Conservation (phyloP, 53 echinoderm and acorn worm genomes). For the Paelopatides confundens region DNA sequence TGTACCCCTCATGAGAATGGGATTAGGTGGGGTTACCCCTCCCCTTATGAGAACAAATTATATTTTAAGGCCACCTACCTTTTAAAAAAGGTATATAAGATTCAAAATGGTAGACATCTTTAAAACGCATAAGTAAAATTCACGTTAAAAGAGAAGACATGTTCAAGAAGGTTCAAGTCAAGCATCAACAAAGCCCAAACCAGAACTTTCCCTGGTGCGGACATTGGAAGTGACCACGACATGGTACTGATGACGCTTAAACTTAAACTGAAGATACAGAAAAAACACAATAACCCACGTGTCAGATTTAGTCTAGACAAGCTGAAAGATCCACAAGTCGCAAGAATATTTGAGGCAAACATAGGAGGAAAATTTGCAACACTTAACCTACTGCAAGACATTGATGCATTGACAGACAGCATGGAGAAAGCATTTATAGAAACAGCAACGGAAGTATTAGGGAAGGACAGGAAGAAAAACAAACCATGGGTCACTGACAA, state of each 20-base stretch:
- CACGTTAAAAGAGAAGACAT: too few relatives aligned
- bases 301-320: constrained; percentile 54
- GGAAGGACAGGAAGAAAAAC: constrained; percentile 29
- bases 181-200: constrained; percentile 30
- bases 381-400: constrained; percentile 1
- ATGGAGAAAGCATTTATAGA: constrained; percentile 19
- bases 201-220: constrained; percentile 47
- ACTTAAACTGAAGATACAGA: constrained; percentile 34
- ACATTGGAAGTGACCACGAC: constrained; percentile 60
- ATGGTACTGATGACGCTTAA: constrained; percentile 47
- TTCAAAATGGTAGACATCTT: too few relatives aligned
- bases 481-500: constrained; percentile 29
- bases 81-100: too few relatives aligned
- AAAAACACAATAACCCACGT: constrained; percentile 19
- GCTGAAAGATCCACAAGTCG: constrained; percentile 55
- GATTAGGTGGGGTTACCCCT: too few relatives aligned
- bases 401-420: constrained; percentile 22
- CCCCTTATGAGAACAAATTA: too few relatives aligned
- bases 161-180: constrained; percentile 33
- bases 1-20: too few relatives aligned
- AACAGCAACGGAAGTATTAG: constrained; percentile 11
- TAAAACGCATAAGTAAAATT: too few relatives aligned
- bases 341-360: constrained; percentile 35
- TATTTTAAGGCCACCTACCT: too few relatives aligned
- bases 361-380: constrained; percentile 45